These are phyloP conservation scores for Trogon surrucura DNA, from an alignment of 2,113 vertebrate genomes.

Conservation along the genomic window DNA sequence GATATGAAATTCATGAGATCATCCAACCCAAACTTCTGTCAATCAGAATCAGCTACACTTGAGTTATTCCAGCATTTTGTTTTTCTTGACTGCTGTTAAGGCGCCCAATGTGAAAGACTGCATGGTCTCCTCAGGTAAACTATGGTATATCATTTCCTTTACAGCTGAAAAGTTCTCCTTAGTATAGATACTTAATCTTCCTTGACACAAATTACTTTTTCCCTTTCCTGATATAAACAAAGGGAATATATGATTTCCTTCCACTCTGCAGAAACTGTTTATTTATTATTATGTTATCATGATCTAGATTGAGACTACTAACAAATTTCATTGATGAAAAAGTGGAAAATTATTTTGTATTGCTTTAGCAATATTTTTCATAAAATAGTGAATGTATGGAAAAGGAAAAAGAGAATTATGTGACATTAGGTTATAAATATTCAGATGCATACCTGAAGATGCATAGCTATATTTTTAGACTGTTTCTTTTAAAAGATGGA, in stretches of 20 bases:
- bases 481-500: background rate
- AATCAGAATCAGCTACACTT: background rate
- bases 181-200: background rate
- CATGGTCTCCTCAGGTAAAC: background rate
- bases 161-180: background rate
- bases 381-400: background rate
- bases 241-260: background rate
- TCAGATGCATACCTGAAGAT: background rate
- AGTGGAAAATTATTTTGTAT: background rate
- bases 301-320: background rate
- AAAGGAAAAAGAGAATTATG: background rate
- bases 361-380: background rate
- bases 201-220: background rate
- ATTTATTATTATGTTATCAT: background rate
- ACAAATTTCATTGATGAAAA: background rate
- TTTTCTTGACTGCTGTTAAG: background rate
- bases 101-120: background rate
- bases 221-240: background rate
- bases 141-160: background rate
- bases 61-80: background rate
- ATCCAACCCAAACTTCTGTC: background rate
- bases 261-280: background rate
- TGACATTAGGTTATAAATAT: background rate
- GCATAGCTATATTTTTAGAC: background rate
- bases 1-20: background rate